A percentile compares a stretch with the other conserved stretches of the same genome.
phyloP scores from a whole-genome alignment of 2,113 vertebrate genomes.

The Himantopus leucocephalus region DNA sequence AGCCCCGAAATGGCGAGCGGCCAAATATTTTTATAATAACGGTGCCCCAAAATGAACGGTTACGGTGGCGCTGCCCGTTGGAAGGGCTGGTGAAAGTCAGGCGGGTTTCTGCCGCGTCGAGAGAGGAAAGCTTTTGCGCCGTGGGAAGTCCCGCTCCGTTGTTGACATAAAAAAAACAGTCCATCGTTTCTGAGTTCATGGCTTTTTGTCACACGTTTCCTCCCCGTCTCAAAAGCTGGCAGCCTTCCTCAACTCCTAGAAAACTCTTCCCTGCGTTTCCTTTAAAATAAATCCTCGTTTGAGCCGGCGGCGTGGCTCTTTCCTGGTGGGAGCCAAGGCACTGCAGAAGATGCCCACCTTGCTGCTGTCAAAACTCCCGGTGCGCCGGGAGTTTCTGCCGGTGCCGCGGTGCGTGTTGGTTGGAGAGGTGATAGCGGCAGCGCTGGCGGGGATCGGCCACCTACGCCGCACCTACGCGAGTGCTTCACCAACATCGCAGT shows the following conservation, averaged over 20 bases:
- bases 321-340: fast-evolving
- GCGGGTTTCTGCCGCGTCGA: too few relatives aligned
- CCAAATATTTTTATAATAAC: not conserved
- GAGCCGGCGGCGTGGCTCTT: not conserved
- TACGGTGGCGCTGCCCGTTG: fast-evolving
- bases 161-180: not conserved
- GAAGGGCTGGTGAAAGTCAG: not conserved
- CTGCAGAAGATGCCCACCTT: not conserved
- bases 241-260: not conserved
- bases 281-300: not conserved
- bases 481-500: fast-evolving
- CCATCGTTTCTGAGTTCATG: not conserved
- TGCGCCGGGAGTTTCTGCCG: fast-evolving
- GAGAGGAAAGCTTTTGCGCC: not conserved
- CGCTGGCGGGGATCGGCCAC: not conserved
- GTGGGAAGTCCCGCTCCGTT: not conserved
- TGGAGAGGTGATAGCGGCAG: not conserved
- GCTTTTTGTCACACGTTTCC: not conserved
- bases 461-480: not conserved
- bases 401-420: not conserved
- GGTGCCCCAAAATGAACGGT: too few relatives aligned
- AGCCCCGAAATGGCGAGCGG: fast-evolving
- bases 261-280: not conserved
- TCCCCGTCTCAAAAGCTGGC: not conserved
- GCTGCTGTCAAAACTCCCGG: not conserved